These are phyloP conservation scores for Nemurella pictetii DNA, from an alignment of 2,888 invertebrate genomes.

Conservation along the genomic window DNA sequence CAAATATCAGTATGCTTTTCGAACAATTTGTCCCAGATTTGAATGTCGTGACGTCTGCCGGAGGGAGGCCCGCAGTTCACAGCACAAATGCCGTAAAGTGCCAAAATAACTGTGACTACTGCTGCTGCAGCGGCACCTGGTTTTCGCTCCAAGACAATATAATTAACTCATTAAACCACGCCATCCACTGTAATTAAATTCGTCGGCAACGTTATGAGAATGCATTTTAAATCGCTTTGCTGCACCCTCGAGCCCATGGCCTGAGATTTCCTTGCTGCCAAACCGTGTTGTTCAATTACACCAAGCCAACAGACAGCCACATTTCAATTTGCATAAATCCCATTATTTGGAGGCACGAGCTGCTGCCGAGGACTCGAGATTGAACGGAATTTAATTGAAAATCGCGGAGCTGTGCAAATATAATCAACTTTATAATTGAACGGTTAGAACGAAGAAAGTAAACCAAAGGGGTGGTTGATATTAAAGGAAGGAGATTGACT, in stretches of 20 bases:
- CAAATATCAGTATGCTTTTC: neutral
- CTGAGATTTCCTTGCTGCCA: neutral
- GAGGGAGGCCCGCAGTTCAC: neutral
- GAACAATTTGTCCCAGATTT: neutral
- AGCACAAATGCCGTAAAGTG: neutral
- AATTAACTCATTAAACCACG: neutral
- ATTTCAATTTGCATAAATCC: neutral
- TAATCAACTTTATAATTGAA: conserved; percentile 16
- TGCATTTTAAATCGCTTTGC: neutral
- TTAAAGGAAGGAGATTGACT: conserved; percentile 1
- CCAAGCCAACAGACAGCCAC: neutral
- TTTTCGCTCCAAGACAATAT: neutral
- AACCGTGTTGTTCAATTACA: neutral
- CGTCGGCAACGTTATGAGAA: neutral
- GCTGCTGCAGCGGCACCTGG: neutral
- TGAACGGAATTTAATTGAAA: neutral
- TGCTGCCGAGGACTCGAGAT: neutral
- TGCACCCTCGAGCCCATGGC: neutral
- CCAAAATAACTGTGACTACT: neutral
- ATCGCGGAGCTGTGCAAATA: neutral
- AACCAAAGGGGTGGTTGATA: neutral
- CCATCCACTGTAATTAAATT: neutral
- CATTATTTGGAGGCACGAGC: neutral
- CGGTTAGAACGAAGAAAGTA: neutral
- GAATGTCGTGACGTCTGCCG: neutral